phyloP scores from a whole-genome alignment of 2,888 invertebrate species.

The Gryllus longicercus region DNA sequence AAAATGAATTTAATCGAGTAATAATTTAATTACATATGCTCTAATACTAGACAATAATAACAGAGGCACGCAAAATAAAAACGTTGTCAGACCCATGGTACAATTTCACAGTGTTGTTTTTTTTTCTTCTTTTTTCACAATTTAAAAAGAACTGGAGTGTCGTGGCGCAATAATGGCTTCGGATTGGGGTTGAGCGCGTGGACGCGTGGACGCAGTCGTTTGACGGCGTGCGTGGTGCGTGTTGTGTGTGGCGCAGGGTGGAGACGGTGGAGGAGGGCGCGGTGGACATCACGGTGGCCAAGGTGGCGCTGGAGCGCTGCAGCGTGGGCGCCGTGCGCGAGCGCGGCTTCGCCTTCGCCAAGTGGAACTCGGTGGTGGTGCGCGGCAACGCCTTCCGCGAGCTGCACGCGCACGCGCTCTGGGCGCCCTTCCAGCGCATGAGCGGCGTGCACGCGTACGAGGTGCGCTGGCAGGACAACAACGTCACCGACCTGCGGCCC shows the following conservation, averaged over 20 bases:
- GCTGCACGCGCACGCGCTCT: slow-evolving; percentile 56
- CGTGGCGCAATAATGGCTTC: no score
- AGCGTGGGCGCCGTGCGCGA: slow-evolving; percentile 58
- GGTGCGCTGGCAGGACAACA: slow-evolving; percentile 58
- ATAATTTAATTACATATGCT: no score
- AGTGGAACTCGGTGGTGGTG: slow-evolving; percentile 62
- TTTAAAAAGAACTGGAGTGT: no score
- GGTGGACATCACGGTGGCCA: slow-evolving; percentile 61
- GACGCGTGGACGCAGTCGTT: no score
- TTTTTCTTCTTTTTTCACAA: no score
- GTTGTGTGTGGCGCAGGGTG: slow-evolving; percentile 51
- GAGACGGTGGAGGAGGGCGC: slow-evolving; percentile 60
- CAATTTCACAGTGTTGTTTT: no score
- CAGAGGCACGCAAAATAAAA: no score
- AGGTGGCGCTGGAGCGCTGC: slow-evolving; percentile 58
- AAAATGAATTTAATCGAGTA: no score
- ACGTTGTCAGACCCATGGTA: no score
- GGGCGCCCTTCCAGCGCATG: slow-evolving; percentile 41
- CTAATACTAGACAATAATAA: no score
- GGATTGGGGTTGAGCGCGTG: no score
- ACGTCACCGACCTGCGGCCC: slow-evolving; percentile 48
- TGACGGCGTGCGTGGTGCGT: no score
- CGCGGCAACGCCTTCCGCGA: slow-evolving; percentile 63
- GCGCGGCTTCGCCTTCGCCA: slow-evolving; percentile 60
- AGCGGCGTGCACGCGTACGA: slow-evolving; percentile 48